Evolutionary conservation across 2,797 vertebrate species (phyloP).

Genomic region (Mormyrops boulengeri): DNA sequence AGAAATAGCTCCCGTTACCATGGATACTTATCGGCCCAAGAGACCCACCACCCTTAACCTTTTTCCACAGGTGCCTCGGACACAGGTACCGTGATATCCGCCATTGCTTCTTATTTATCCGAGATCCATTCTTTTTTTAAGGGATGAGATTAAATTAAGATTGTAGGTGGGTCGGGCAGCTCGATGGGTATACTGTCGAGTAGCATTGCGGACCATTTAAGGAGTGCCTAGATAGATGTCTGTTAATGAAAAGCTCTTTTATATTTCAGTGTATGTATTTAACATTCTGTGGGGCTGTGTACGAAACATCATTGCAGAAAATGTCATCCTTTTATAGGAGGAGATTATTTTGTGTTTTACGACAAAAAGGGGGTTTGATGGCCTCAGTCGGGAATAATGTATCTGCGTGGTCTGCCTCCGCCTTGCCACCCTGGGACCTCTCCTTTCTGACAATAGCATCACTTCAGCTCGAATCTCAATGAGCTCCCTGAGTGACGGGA

Average conservation of each 20-base stretch:
- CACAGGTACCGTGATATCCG: slow-evolving; percentile 66
- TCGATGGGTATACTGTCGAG: not conserved
- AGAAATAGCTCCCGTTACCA: slow-evolving; percentile 60
- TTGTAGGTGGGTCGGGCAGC: slow-evolving; percentile 1
- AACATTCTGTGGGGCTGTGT: not conserved
- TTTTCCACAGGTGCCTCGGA: slow-evolving; percentile 86
- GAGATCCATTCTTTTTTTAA: not conserved
- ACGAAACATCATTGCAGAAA: not conserved
- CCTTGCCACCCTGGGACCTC: slow-evolving; percentile 3
- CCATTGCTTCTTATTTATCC: not conserved
- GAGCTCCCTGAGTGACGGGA: not conserved
- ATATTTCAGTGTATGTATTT: not conserved
- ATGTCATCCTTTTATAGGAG: not conserved
- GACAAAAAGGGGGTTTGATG: not conserved
- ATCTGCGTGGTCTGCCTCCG: not conserved
- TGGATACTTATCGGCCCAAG: slow-evolving; percentile 85
- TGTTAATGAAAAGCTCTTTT: not conserved
- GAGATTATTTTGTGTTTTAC: not conserved
- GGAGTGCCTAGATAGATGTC: not conserved
- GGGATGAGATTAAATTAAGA: not conserved
- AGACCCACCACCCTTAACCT: slow-evolving; percentile 93
- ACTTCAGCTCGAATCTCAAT: not conserved
- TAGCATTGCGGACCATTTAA: not conserved
- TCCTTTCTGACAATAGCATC: slow-evolving; percentile 15
- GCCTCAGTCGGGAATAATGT: not conserved